Evolutionary conservation across 2,888 invertebrate species (phyloP), one percentile per base, ranked within the genome.

Genomic region (Allacma fusca): DNA sequence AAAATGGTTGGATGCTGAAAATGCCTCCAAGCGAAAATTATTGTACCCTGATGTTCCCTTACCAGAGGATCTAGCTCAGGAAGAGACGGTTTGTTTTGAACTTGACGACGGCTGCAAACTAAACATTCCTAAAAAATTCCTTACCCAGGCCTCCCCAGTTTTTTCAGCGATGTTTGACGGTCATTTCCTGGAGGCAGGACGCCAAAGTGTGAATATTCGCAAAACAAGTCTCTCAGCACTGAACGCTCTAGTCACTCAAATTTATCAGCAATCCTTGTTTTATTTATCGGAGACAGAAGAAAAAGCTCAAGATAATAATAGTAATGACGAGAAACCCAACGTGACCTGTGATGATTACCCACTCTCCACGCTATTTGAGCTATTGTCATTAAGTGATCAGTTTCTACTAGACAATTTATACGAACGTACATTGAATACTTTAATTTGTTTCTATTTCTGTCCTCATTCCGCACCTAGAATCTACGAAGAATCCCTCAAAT

Each of bases 161-260:
- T 76, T 76, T 64, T 9, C 26, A 1, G 70, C 70, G 9, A 76
- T 76, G 76, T 62, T 76, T 28, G 62, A 62, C 29, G 76, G 76
- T 23, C 69, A 59, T 44, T 76, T 76, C 40, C 62, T 57, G 0
- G 76, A 76, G 44, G 76, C 76, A 9, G 23, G 29, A 12, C 23
- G 40, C 12, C 59, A 76, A n/a, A 34, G 28, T 0, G 76, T 76
- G 13, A 50, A 71, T 40, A 40, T 76, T 21, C 50, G 44, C 12
- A 21, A 76, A 9, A 70, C 69, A 7, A 76, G 44, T 26, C 43
- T 21, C 23, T 19, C 59, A 23, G 69, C 76, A 23, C 62, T 76
- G 2, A 70, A 24, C 24, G 43, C 44, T 19, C 40, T 76, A 26
- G 44, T 69, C 21, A 62, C 21, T 26, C 70, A 76, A 40, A 67